phyloP scores from a whole-genome alignment of 2,797 vertebrate species.

The Pseudochirops cupreus region DNA sequence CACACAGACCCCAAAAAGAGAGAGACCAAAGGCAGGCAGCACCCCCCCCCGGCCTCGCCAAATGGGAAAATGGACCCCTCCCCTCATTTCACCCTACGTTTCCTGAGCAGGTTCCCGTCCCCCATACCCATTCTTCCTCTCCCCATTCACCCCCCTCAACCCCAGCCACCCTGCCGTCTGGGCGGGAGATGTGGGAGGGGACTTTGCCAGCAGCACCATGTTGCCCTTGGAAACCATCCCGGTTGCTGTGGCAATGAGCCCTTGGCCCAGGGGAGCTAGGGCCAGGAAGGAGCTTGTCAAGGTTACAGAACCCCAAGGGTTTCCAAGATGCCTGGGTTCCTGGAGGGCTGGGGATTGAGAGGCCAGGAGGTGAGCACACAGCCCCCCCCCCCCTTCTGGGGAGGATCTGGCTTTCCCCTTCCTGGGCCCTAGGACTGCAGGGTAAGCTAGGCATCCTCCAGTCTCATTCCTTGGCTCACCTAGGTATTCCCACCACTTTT shows the following conservation, averaged over 20 bases:
- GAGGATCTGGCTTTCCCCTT: neutral
- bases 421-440: neutral
- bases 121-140: too few species aligned
- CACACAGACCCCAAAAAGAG: neutral
- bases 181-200: neutral
- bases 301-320: neutral
- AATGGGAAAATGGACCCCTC: neutral
- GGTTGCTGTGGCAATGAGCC: neutral
- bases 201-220: neutral
- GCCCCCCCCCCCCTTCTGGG: neutral
- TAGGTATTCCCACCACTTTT: neutral
- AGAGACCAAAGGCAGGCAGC: neutral
- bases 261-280: neutral
- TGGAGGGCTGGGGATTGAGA: neutral
- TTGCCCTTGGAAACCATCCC: neutral
- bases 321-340: neutral
- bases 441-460: neutral
- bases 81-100: neutral
- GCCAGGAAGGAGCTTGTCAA: neutral
- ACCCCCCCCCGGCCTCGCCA: neutral
- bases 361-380: neutral
- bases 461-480: neutral
- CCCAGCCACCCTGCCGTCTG: neutral
- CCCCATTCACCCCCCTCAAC: neutral
- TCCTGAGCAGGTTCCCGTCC: neutral